phyloP scores from a whole-genome alignment of 2,113 vertebrate species.

The Eclectus roratus region DNA sequence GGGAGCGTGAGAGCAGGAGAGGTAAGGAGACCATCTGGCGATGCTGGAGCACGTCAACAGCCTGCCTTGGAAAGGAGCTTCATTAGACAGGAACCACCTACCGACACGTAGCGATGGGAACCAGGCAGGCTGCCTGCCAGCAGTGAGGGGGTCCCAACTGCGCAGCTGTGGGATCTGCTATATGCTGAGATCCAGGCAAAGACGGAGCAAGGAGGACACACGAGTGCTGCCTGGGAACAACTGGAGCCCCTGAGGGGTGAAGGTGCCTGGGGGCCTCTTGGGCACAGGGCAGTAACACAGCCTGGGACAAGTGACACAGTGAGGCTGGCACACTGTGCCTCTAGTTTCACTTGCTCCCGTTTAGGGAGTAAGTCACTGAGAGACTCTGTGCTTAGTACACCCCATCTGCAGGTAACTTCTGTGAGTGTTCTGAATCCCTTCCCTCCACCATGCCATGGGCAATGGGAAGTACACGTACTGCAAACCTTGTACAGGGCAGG shows the following conservation, averaged over 20 bases:
- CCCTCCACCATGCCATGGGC: accelerated
- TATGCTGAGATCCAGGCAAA: neutral
- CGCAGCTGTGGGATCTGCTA: neutral
- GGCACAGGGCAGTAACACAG: neutral
- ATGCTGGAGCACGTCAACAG: conserved; percentile 5
- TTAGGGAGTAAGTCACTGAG: neutral
- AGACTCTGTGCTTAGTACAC: neutral
- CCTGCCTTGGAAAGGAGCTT: conserved; percentile 15
- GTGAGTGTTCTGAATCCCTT: neutral
- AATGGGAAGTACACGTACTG: too few species aligned
- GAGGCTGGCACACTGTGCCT: neutral
- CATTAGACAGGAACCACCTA: conserved; percentile 31
- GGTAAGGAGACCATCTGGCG: neutral
- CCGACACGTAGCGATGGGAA: conserved; percentile 13
- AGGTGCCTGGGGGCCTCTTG: accelerated
- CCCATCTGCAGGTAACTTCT: neutral
- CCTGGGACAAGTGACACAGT: neutral
- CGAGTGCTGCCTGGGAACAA: neutral
- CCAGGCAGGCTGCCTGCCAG: conserved; percentile 9
- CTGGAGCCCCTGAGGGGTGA: neutral
- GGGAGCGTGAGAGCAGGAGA: conserved; percentile 19
- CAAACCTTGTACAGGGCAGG: neutral
- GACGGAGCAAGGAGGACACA: neutral
- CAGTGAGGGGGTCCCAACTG: neutral
- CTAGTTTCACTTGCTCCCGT: neutral